Percentiles rank a stretch among this genome's conserved stretches.
phyloP scores from a whole-genome alignment of 2,113 vertebrate species.

The Sylvietta virens region DNA sequence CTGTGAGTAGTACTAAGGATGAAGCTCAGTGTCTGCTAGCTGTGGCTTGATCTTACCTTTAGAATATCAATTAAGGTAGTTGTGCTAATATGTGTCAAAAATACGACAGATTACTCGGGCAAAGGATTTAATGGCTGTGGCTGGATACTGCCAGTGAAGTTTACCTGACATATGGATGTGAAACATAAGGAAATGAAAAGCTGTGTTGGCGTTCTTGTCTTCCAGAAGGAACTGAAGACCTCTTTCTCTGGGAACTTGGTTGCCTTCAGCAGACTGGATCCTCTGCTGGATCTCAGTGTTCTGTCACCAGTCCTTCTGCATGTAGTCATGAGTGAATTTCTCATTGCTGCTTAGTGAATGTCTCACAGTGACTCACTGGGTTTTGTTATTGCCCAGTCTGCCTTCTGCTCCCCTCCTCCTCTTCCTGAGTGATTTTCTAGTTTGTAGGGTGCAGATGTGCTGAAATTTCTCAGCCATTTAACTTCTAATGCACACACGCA shows the following conservation, averaged over 20 bases:
- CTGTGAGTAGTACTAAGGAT: neutral
- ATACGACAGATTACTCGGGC: rapidly evolving
- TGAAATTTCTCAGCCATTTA: neutral
- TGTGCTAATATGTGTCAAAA: neutral
- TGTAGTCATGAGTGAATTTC: neutral
- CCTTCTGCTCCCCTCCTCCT: slow-evolving; percentile 45
- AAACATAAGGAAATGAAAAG: neutral
- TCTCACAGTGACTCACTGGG: slow-evolving; percentile 38
- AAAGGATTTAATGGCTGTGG: neutral
- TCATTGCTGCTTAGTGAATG: neutral
- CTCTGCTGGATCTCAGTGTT: slow-evolving; percentile 13
- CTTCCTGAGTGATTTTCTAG: slow-evolving; percentile 1
- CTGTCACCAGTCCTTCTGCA: neutral
- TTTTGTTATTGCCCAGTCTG: slow-evolving; percentile 25
- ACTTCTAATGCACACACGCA: neutral
- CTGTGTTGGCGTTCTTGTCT: neutral
- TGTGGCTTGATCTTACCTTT: neutral
- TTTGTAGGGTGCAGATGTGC: neutral
- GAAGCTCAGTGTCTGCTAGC: neutral
- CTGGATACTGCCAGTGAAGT: neutral
- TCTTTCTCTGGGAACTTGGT: neutral
- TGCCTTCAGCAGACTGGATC: neutral
- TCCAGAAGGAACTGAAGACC: neutral
- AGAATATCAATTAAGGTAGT: neutral
- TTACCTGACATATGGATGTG: neutral